Conservation (phyloP, 2,113 vertebrate species). For the Barnardius zonarius region DNA sequence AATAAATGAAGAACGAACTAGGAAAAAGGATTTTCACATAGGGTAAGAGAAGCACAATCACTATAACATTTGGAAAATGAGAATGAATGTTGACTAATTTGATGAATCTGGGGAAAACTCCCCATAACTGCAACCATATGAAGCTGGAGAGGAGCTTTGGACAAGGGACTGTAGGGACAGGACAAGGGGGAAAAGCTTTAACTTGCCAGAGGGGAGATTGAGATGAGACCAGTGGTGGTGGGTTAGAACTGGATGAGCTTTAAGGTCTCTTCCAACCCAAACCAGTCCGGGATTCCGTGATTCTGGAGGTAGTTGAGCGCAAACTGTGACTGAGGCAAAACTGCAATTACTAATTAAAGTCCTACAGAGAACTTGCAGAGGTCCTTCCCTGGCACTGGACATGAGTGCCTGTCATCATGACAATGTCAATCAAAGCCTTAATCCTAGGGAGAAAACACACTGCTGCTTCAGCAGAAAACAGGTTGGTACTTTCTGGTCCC, state of each 20-base stretch:
- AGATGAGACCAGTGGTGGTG: not conserved
- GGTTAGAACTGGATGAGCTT: not conserved
- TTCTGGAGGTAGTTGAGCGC: not conserved
- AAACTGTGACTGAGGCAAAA: not conserved
- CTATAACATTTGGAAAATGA: not conserved
- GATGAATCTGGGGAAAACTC: not conserved
- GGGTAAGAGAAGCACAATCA: not conserved
- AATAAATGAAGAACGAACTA: not conserved
- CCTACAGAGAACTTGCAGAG: not conserved
- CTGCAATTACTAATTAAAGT: fast-evolving
- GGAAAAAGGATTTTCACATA: not conserved
- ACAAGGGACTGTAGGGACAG: not conserved
- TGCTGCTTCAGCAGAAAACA: not conserved
- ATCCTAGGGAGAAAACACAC: not conserved
- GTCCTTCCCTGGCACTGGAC: not conserved
- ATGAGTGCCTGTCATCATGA: not conserved
- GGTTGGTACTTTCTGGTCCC: not conserved
- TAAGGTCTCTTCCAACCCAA: not conserved
- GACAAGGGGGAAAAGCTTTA: not conserved
- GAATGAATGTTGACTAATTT: not conserved
- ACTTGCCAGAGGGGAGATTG: not conserved
- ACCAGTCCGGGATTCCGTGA: not conserved
- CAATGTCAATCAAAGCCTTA: not conserved
- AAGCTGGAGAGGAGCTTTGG: not conserved
- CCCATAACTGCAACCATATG: not conserved